A percentile compares a stretch with the other conserved stretches of the same genome.
Evolutionary conservation across 2,797 vertebrate genomes (phyloP).

Genomic region (Bufotes viridis): DNA sequence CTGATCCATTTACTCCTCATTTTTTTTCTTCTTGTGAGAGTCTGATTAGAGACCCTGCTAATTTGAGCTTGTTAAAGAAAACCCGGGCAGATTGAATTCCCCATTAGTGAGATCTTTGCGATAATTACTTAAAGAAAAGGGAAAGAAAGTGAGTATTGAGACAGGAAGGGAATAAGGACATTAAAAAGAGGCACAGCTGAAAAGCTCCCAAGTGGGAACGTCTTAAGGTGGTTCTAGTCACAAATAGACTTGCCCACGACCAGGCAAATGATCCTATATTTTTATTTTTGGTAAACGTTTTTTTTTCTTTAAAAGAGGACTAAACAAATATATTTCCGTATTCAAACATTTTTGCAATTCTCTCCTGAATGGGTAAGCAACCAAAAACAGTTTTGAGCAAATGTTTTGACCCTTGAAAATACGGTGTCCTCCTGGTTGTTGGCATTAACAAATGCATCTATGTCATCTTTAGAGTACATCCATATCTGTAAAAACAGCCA

Average conservation of each 20-base stretch:
- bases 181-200: not conserved
- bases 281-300: not conserved
- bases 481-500: not conserved
- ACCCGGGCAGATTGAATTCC: conserved; percentile 41
- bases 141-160: conserved; percentile 20
- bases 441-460: not conserved
- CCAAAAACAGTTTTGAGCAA: not conserved
- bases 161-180: not conserved
- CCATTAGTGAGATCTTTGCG: conserved; percentile 38
- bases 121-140: conserved; percentile 28
- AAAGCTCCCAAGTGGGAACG: conserved; percentile 12
- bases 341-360: not conserved
- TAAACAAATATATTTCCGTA: not conserved
- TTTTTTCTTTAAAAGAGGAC: not conserved
- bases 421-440: not conserved
- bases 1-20: conserved; percentile 46
- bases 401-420: not conserved
- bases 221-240: not conserved
- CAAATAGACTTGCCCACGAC: not conserved
- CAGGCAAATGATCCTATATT: not conserved
- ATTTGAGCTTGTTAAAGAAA: conserved; percentile 54
- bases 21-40: conserved; percentile 38
- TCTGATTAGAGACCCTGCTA: conserved; percentile 48
- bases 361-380: not conserved
- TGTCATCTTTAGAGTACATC: not conserved